Conservation (phyloP, 2,797 vertebrate species). For the Anniella stebbinsi region DNA sequence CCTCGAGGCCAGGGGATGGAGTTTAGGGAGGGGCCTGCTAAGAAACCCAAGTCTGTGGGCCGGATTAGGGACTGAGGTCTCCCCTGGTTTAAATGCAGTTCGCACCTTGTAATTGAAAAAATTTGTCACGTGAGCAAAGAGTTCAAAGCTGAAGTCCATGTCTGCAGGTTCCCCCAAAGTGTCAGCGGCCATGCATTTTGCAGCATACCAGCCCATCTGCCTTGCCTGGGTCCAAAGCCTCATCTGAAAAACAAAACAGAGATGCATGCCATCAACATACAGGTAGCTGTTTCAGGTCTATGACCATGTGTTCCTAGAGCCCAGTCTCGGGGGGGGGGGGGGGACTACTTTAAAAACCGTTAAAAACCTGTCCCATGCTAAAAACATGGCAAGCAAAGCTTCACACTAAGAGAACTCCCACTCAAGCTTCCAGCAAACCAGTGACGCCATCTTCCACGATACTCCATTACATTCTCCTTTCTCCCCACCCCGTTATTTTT, state of each 20-base stretch:
- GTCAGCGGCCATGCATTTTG: constrained; percentile 89
- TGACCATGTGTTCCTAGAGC: background rate
- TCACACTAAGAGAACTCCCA: background rate
- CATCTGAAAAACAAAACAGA: constrained; percentile 83
- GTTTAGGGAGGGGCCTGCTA: too few relatives aligned
- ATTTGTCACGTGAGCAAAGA: constrained; percentile 94
- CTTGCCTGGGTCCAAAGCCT: constrained; percentile 96
- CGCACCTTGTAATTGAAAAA: constrained; percentile 98
- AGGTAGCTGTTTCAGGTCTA: background rate
- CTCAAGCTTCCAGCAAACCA: background rate
- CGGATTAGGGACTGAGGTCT: too few relatives aligned
- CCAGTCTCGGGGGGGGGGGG: too few relatives aligned
- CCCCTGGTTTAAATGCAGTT: background rate
- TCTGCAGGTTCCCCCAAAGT: constrained; percentile 82
- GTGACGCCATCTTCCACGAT: background rate
- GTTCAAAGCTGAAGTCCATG: constrained; percentile 97
- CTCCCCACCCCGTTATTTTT: background rate
- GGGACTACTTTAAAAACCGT: background rate
- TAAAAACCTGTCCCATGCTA: background rate
- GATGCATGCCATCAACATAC: accelerated
- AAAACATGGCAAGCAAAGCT: background rate
- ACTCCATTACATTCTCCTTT: background rate
- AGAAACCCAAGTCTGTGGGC: too few relatives aligned
- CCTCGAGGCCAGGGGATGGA: too few relatives aligned
- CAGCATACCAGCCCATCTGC: constrained; percentile 96